phyloP scores from a whole-genome alignment of 2,888 invertebrate genomes.

The Beris chalybata region DNA sequence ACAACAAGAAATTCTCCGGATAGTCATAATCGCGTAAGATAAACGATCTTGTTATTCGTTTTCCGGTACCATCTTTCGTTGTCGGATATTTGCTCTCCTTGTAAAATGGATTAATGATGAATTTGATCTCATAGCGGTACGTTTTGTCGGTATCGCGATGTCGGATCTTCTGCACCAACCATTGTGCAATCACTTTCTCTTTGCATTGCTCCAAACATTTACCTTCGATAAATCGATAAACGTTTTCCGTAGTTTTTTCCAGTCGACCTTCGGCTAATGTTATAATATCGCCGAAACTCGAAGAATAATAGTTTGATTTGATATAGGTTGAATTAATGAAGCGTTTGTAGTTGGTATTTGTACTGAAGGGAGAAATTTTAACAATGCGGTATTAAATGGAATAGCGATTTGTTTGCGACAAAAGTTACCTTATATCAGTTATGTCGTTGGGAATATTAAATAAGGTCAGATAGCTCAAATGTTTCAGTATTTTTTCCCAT shows the following conservation, averaged over 20 bases:
- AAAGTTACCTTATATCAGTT: constrained; percentile 49
- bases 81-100: constrained; percentile 50
- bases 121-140: constrained; percentile 67
- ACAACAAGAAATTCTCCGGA: constrained; percentile 48
- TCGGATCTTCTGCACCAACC: constrained; percentile 70
- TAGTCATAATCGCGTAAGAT: constrained; percentile 62
- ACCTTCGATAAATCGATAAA: constrained; percentile 61
- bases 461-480: constrained; percentile 68
- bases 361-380: constrained; percentile 29
- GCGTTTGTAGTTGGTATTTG: constrained; percentile 48
- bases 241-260: constrained; percentile 57
- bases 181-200: constrained; percentile 61
- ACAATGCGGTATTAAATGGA: background rate
- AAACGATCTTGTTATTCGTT: constrained; percentile 64
- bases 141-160: constrained; percentile 62
- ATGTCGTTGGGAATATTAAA: constrained; percentile 47
- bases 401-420: background rate
- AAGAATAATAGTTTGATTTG: constrained; percentile 42
- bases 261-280: constrained; percentile 67
- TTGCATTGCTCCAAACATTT: constrained; percentile 39
- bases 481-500: constrained; percentile 71
- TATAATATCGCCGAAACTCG: constrained; percentile 65
- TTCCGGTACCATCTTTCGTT: constrained; percentile 49
- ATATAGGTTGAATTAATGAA: constrained; percentile 49
- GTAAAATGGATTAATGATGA: constrained; percentile 64